Conservation (phyloP, 2,888 invertebrate species). For the Neoaliturus tenellus region DNA sequence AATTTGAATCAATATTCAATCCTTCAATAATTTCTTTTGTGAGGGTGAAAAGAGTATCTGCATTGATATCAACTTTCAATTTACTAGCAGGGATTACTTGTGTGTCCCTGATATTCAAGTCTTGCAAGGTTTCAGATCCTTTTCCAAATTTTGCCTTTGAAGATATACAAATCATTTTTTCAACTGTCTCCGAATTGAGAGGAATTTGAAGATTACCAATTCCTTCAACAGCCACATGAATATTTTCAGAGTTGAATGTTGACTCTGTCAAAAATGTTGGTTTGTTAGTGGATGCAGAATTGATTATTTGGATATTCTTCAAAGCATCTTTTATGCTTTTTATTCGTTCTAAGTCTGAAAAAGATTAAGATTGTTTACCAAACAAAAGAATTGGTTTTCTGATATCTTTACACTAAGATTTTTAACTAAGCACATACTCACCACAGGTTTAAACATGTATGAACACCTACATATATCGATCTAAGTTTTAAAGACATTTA, state of each 20-base stretch:
- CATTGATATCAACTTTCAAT: neutral
- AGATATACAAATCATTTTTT: neutral
- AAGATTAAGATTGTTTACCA: too few species aligned
- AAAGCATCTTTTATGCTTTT: neutral
- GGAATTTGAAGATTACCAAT: neutral
- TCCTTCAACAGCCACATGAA: neutral
- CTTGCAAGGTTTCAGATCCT: neutral
- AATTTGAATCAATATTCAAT: neutral
- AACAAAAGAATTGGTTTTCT: too few species aligned
- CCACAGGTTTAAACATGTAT: too few species aligned
- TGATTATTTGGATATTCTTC: neutral
- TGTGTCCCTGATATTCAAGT: neutral
- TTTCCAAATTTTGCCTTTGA: conserved; percentile 6
- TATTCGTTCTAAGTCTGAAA: neutral
- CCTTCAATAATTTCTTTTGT: neutral
- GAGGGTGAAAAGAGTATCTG: neutral
- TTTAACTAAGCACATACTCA: too few species aligned
- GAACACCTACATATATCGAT: too few species aligned
- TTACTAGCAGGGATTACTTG: neutral
- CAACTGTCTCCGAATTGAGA: neutral
- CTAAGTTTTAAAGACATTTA: too few species aligned
- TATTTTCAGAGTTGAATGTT: neutral
- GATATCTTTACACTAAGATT: too few species aligned
- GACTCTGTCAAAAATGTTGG: neutral
- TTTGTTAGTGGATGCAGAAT: neutral